Base-by-base conservation (phyloP, 2,113 vertebrate species). In the Pterocles orientalis region DNA sequence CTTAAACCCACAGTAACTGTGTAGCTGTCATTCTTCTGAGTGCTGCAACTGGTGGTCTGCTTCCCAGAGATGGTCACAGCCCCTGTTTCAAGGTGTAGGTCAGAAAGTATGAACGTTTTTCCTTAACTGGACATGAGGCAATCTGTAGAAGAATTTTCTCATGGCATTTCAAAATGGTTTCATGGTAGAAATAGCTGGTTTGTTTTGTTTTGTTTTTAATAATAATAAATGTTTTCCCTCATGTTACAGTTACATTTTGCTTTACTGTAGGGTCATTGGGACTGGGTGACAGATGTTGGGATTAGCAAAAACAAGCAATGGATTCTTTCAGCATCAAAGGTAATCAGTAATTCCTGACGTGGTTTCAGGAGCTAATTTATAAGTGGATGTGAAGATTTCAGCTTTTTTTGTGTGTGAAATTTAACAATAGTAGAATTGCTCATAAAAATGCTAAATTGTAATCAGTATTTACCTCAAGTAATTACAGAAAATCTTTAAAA, bases 241-340 rank as follows among this genome's bases (percentile, higher is more conserved):
- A 56, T n/a, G 31, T 85, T 69, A 31, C 10, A 58, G 15, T 75
- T 88, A 68, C 48, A 76, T 86, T 88, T 92, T 82, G 2, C 90
- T 93, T 95, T 92, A 48, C 50, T 89, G 24, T 78, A 99, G 99
- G 98, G 98, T 34, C 98, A 99, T 58, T n/a, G 31, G 34, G 98
- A 98, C 75, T 98, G 98, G 98, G 98, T 99, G 82, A 98, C 96
- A 58, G 98, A 98, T 73, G 97, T 98, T 57, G 97, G 97, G 3
- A 31, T 99, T 53, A 98, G 98, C n/a, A 92, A 77, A 26, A 94
- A 97, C 95, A 98, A 97, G 85, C 98, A 98, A 86, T 96, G 97
- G 97, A 86, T 98, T 91, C 88, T 97, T 24, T 99, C 98, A 53
- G 97, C 98, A 65, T 98, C 98, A 36, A 98, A 98, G 98, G 98